Conservation (phyloP, 2,113 vertebrate genomes). For the Ceyx cyanopectus region DNA sequence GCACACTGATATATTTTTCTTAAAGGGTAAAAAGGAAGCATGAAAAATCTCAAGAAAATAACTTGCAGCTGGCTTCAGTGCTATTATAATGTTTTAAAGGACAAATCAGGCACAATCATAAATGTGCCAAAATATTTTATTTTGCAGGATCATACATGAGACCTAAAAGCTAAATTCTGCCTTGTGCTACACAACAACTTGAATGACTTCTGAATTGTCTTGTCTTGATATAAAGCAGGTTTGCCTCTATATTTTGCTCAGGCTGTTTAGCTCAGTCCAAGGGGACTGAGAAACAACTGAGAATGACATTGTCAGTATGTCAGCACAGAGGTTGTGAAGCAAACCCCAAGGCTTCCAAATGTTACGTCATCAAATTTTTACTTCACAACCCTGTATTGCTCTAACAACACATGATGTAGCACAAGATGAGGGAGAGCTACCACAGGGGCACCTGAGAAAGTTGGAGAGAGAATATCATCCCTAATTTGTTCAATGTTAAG, state of each 20-base stretch:
- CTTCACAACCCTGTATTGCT: neutral
- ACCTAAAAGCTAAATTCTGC: neutral
- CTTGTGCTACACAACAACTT: neutral
- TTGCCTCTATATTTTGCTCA: neutral
- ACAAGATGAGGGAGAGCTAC: neutral
- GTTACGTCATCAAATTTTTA: neutral
- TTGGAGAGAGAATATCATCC: neutral
- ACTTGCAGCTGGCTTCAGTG: neutral
- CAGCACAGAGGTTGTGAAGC: neutral
- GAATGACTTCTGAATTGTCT: neutral
- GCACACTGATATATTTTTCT: neutral
- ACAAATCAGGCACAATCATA: neutral
- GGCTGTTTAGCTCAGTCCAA: neutral
- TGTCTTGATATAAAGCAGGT: neutral
- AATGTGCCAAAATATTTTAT: neutral
- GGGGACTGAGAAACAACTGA: neutral
- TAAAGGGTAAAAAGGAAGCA: neutral
- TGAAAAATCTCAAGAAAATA: constrained; percentile 7
- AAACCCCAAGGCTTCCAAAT: neutral
- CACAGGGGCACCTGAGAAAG: neutral
- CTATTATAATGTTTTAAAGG: neutral
- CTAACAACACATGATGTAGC: neutral
- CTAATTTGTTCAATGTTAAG: constrained; percentile 21
- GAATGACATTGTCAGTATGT: neutral
- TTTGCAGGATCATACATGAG: neutral